These are phyloP conservation scores for Bubo bubo DNA, from an alignment of 2,113 vertebrate genomes.

Conservation along the genomic window DNA sequence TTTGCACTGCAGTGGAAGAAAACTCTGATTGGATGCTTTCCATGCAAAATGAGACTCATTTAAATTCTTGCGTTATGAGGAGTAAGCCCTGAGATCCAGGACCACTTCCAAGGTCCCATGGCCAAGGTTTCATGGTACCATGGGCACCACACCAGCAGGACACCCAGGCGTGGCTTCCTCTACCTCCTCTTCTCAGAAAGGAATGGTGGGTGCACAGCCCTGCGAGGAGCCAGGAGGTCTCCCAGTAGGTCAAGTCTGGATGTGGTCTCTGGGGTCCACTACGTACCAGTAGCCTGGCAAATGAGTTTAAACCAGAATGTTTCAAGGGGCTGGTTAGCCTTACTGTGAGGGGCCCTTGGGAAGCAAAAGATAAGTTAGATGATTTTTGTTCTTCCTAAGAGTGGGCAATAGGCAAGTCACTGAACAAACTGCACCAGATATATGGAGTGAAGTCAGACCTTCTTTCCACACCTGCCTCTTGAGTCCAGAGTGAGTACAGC, in stretches of 20 bases:
- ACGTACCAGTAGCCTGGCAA: not conserved
- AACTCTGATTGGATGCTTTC: not conserved
- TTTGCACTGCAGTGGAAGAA: not conserved
- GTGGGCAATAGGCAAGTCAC: not conserved
- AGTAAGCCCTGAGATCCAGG: not conserved
- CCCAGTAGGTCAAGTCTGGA: not conserved
- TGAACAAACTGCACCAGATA: not conserved
- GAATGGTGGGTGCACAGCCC: fast-evolving
- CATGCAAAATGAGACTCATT: not conserved
- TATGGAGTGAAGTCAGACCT: not conserved
- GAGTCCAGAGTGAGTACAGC: not conserved
- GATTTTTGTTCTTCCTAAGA: not conserved
- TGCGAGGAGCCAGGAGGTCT: not conserved
- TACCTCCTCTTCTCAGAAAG: not conserved
- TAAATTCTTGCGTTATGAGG: not conserved
- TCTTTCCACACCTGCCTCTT: not conserved
- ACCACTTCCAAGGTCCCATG: not conserved
- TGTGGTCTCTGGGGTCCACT: fast-evolving
- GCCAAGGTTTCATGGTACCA: not conserved
- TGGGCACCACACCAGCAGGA: not conserved
- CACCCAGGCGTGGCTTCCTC: not conserved
- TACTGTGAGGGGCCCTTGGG: not conserved
- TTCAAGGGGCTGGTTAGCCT: not conserved
- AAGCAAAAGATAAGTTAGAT: not conserved
- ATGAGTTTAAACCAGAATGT: not conserved